Conservation (phyloP, 1,140 invertebrate species). For the Lordiphosa mommai region DNA sequence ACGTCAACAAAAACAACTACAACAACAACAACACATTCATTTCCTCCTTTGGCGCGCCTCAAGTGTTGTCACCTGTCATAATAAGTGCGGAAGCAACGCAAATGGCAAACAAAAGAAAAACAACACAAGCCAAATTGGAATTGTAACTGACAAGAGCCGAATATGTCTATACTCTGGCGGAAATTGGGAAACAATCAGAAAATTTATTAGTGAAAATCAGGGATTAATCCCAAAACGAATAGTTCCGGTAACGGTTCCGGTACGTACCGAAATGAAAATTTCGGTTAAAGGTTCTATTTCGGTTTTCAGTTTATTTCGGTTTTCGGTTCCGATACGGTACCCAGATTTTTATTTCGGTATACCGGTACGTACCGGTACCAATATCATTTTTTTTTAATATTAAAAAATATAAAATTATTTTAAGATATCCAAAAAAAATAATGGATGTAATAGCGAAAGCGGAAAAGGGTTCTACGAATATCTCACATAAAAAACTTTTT, state of each 20-base stretch:
- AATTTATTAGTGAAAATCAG: conserved; percentile 10
- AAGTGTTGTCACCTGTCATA: conserved; percentile 78
- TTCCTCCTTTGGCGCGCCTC: conserved; percentile 70
- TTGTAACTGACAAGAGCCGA: neutral
- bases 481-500: too few relatives aligned
- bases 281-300: too few relatives aligned
- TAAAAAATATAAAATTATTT: neutral
- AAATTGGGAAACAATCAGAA: conserved; percentile 15
- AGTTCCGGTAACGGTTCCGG: neutral
- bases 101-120: conserved; percentile 45
- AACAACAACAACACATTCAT: conserved; percentile 61
- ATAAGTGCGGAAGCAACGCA: conserved; percentile 70
- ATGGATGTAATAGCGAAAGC: too few relatives aligned
- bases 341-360: too few relatives aligned
- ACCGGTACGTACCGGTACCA: too few relatives aligned
- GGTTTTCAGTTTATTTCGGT: too few relatives aligned
- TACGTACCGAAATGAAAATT: too few relatives aligned
- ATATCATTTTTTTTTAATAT: neutral
- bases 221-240: conserved; percentile 20
- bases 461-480: too few relatives aligned
- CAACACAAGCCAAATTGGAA: neutral
- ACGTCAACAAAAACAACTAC: conserved; percentile 10
- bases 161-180: neutral
- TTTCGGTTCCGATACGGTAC: too few relatives aligned
- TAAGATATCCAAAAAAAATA: too few relatives aligned